Percentiles rank a stretch among this genome's conserved stretches.
These are phyloP conservation scores for Hypercompe scribonia DNA, from an alignment of 2,888 invertebrate genomes.

Conservation along the genomic window DNA sequence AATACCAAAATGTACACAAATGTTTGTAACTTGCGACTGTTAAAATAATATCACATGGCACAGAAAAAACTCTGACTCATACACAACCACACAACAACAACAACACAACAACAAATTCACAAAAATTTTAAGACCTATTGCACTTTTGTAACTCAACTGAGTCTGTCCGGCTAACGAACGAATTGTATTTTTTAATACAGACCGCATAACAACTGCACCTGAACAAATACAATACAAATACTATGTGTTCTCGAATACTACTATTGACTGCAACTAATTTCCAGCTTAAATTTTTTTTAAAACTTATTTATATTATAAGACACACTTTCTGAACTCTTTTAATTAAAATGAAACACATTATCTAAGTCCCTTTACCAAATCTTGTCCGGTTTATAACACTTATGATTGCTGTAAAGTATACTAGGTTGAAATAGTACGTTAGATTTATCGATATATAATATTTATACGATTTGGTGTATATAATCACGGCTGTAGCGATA, in stretches of 20 bases:
- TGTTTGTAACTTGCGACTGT: constrained; percentile 23
- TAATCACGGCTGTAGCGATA: constrained; percentile 13
- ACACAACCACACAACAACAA: too few relatives aligned
- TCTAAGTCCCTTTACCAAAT: neutral
- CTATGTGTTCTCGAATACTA: constrained; percentile 33
- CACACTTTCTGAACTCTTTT: neutral
- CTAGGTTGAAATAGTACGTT: neutral
- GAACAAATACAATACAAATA: constrained; percentile 68
- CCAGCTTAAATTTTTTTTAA: constrained; percentile 16
- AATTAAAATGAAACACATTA: neutral
- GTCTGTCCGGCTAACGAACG: constrained; percentile 53
- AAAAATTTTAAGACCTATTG: constrained; percentile 16
- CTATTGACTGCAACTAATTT: constrained; percentile 1
- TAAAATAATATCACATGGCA: constrained; percentile 32
- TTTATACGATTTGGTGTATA: neutral
- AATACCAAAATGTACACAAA: constrained; percentile 32
- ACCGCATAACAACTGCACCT: constrained; percentile 60
- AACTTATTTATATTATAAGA: neutral
- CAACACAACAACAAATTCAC: too few relatives aligned
- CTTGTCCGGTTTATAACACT: neutral
- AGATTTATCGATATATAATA: neutral
- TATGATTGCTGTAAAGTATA: neutral
- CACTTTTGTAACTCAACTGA: constrained; percentile 22
- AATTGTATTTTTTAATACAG: constrained; percentile 57
- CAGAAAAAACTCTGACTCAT: constrained; percentile 19